Base-by-base conservation (phyloP, 1,140 invertebrate species). In the Chironomus striatipennis region DNA sequence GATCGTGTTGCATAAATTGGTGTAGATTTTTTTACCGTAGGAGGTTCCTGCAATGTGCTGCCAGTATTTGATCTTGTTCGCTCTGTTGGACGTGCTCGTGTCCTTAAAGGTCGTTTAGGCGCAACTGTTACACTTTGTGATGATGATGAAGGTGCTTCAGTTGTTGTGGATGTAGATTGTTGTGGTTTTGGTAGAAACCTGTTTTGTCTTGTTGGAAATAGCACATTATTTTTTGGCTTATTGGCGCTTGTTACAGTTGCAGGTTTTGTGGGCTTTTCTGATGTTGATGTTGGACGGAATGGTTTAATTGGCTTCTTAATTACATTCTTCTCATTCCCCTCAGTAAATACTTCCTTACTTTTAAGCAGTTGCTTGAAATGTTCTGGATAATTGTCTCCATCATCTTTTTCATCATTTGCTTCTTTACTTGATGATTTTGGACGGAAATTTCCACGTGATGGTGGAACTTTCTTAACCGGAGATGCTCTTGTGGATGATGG, bases 301-400 rank as follows among this genome's bases (percentile, higher is more conserved):
- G n/a, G 65, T 7, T 70, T 70, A 7, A 20, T 0, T 20, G 65
- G 20, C 10, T 70, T 70, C 10, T 70, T 70, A 4, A 70, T 9
- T 6, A 21, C 65, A 70, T 8, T 70, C 18, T 70, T 70, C 7
- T 70, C 65, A 20, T 6, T 24, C 18, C n/a, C 8, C 7, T 43
- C 9, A 47, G 18, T 74, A 10, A 10, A 15, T 74, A 43, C 7
- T 75, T 75, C 42, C 67, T 76, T 74, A 6, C 21, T 34, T 74
- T 74, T 76, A 7, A 76, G 64, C 12, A 76, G 42, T 9, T 47
- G 12, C 20, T 76, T 76, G 24, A 76, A 76, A 43, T 76, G 75
- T 73, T 76, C 75, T 34, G 75, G 75, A 73, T 76, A 76, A 57
- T 76, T 76, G 17, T 74, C 65, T 43, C 74, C 75, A 15, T 76